Percentiles rank a stretch among this genome's conserved stretches.
These are phyloP conservation scores for Cardiocondyla obscurior DNA, from an alignment of 1,140 invertebrate genomes.

Conservation along the genomic window DNA sequence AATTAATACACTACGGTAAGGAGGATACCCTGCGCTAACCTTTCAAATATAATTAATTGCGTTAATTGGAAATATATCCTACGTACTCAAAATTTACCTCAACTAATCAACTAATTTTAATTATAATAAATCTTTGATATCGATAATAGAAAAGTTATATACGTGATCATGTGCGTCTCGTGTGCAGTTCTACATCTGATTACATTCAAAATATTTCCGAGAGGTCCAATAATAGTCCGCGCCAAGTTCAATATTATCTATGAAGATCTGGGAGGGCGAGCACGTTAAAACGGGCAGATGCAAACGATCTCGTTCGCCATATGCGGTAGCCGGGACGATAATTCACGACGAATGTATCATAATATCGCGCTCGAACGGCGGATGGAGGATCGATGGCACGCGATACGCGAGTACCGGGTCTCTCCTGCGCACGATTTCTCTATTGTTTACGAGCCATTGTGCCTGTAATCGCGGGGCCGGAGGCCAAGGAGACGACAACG, in stretches of 20 bases:
- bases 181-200: background rate
- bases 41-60: no score
- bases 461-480: constrained; percentile 35
- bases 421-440: constrained; percentile 44
- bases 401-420: background rate
- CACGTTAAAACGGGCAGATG: constrained; percentile 6
- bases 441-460: constrained; percentile 66
- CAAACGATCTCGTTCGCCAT: background rate
- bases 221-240: constrained; percentile 8
- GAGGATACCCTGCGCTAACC: no score
- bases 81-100: no score
- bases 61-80: no score
- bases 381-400: background rate
- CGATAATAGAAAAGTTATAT: no score
- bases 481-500: constrained; percentile 18
- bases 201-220: background rate
- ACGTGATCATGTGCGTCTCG: no score
- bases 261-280: background rate
- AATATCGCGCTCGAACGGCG: background rate
- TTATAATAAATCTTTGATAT: no score
- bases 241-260: constrained; percentile 30
- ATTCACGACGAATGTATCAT: constrained; percentile 26
- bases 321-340: constrained; percentile 12
- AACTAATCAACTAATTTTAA: background rate
- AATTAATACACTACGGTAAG: no score